Evolutionary conservation across 2,113 vertebrate genomes (phyloP), one percentile per base, ranked within the genome.

Genomic region (Henicopernis longicauda): DNA sequence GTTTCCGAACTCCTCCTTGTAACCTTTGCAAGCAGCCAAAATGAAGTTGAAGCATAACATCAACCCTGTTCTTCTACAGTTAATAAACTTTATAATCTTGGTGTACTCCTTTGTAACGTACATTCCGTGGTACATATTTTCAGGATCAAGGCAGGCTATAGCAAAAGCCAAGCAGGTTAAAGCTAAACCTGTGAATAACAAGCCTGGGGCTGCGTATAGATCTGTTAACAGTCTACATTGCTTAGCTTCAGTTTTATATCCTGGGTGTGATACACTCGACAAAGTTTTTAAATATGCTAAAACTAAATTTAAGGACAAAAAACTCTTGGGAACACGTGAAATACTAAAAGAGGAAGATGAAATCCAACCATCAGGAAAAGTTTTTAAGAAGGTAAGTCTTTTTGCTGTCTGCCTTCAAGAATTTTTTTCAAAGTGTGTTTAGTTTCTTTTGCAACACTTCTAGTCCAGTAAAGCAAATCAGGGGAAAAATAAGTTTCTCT

Each of bases 331-430:
- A 80, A 99, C 99, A 6, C 98, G 99, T 82, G 98, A 99, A 97
- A 88, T 99, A 93, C 97, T 99, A 70, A 99, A 98, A 32, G 99
- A 99, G 92, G 99, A 99, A 96, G 99, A 99, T 76, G 99, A 99
- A 98, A 95, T 97, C n/a, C 99, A 99, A 80, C 98, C 98, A 62
- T 99, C 99, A 27, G 99, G 99, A 73, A 99, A 99, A 96, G 93
- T 99, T 95, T 99, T 99, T 98, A 99, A 99, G 83, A 99, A 99
- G 99, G 99, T 99, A 97, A 96, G 97, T 72, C 32, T 29, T 65
- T 45, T 16, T 80, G 86, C 50, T 19, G 7, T 58, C 49, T 94
- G 26, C 21, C 45, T 86, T 59, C 32, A 31, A 32, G n/a, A 62
- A 4, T 21, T 71, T 77, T 77, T 82, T 83, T 14, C 6, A 4